Conservation (phyloP, 2,113 vertebrate genomes). For the Ancistrus triradiatus region DNA sequence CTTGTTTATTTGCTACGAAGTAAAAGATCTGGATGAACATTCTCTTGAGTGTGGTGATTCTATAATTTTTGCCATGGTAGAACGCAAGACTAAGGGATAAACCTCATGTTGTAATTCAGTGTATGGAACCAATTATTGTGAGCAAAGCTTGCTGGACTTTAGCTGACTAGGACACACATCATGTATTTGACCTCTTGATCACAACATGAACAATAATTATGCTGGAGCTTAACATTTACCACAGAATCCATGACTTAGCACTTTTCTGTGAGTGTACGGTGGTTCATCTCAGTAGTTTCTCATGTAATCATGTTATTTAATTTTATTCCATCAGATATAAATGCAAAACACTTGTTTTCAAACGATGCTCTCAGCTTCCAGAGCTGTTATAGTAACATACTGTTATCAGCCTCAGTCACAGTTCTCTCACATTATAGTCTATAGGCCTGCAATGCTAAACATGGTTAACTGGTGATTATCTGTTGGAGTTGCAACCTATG, state of each 20-base stretch:
- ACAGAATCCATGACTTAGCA: not conserved
- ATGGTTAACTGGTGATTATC: slow-evolving; percentile 9
- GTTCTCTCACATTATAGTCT: no score
- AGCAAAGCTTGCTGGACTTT: not conserved
- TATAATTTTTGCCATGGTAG: no score
- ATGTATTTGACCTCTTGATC: not conserved
- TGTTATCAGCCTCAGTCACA: not conserved
- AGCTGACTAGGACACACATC: not conserved
- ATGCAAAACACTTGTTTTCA: not conserved
- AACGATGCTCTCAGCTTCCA: not conserved
- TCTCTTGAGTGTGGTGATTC: no score
- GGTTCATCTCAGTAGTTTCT: no score
- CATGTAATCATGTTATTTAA: not conserved
- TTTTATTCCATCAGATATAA: not conserved
- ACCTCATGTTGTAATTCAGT: not conserved
- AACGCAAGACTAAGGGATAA: no score
- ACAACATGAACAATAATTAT: not conserved
- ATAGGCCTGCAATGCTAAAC: not conserved
- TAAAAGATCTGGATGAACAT: no score
- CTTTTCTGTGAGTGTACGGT: slow-evolving; percentile 6
- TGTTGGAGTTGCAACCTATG: not conserved
- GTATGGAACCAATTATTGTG: not conserved
- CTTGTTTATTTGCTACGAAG: no score
- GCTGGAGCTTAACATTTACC: slow-evolving; percentile 2
- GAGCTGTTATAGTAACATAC: not conserved